Evolutionary conservation across 2,113 vertebrate genomes (phyloP).

Genomic region (Archocentrus centrarchus): DNA sequence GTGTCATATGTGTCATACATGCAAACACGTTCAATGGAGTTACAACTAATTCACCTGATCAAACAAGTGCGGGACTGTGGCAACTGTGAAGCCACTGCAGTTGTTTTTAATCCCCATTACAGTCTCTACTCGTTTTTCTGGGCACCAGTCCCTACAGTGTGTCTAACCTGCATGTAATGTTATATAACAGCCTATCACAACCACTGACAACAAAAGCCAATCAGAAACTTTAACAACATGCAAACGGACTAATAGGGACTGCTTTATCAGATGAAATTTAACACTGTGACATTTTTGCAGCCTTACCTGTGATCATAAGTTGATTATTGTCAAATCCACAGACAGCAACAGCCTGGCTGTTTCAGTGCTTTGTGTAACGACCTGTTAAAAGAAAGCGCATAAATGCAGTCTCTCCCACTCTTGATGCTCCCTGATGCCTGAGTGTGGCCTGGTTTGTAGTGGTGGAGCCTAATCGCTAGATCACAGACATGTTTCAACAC

Average conservation of each 20-base stretch:
- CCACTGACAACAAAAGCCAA: background rate
- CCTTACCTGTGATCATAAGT: background rate
- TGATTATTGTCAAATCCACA: background rate
- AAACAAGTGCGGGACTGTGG: background rate
- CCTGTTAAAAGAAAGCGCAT: background rate
- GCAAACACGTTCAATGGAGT: rapidly evolving
- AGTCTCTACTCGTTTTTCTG: constrained; percentile 10
- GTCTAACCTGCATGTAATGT: constrained; percentile 13
- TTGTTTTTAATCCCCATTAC: constrained; percentile 26
- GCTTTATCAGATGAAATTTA: background rate
- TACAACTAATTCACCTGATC: background rate
- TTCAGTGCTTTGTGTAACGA: background rate
- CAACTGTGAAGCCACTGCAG: background rate
- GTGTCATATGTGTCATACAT: background rate
- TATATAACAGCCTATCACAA: constrained; percentile 37
- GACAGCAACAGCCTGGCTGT: background rate
- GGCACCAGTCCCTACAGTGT: constrained; percentile 15
- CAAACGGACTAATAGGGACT: background rate
- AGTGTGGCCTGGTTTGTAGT: background rate
- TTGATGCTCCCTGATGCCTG: background rate
- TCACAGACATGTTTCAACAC: background rate
- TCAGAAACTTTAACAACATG: background rate
- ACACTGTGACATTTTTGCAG: background rate
- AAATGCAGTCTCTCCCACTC: background rate
- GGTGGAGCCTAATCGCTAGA: background rate